Evolutionary conservation across 2,888 invertebrate species (phyloP), one percentile per base, ranked within the genome.

Genomic region (Crepidodera aurea): DNA sequence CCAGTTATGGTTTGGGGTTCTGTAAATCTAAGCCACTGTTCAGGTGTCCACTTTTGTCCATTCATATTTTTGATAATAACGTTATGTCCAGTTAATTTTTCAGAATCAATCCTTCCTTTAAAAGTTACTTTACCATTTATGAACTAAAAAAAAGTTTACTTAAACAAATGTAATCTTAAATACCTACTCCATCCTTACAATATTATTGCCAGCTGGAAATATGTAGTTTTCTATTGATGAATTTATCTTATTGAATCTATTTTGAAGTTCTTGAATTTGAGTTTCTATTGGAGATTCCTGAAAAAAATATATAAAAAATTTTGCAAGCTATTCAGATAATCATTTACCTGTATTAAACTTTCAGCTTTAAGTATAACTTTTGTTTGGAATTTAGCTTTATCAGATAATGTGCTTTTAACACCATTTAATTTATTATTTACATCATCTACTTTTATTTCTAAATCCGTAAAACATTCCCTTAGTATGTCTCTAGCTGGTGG

Each of bases 1-100:
- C 77, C 77, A 16, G 63, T 70, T 27, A 79, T 71, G 2, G 63
- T 73, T 71, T 79, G 78, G 7, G 67, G 60, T 67, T 70, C 68
- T 10, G 68, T 55, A 50, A 74, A 74, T 18, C 69, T 74, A 51
- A 78, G 66, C 76, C 76, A 78, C 12, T 70, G 60, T 22, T 75
- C 65, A 29, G 77, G 76, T 5, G 53, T 55, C 77, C 77, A 78
- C 44, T 57, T 44, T 34, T 64, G 61, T 8, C 63, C 60, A 62
- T 79, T 78, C 12, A 78, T 27, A 18, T 22, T 60, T 55, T 73
- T 62, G 8, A 76, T 18, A 6, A 66, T 37, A 6, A 78, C 44
- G 61, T 73, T 55, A 10, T 60, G 62, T 10, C 68, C 71, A n/a
- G 50, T 51, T 10, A 77, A 27, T 51, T 60, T 68, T 25, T 67